These are phyloP conservation scores for Halichoerus grypus DNA, from an alignment of 2,113 vertebrate species.

Conservation along the genomic window DNA sequence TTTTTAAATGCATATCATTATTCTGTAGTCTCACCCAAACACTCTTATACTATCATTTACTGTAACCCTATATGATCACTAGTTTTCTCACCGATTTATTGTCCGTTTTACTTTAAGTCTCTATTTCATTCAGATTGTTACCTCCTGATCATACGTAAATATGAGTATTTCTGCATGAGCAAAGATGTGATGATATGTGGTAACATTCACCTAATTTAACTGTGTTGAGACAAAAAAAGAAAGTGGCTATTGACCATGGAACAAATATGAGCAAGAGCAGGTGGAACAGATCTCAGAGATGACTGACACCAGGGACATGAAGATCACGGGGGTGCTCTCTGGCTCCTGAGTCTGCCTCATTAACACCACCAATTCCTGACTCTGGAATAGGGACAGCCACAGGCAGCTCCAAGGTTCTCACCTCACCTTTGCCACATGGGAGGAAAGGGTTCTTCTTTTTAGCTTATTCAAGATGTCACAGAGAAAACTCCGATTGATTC, in stretches of 20 bases:
- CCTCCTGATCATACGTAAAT: neutral
- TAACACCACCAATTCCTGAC: neutral
- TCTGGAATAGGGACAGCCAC: neutral
- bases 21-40: neutral
- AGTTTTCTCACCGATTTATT: neutral
- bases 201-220: neutral
- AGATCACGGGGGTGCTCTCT: neutral
- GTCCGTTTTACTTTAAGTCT: neutral
- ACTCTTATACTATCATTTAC: neutral
- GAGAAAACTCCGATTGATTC: neutral
- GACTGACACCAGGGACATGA: too few relatives aligned
- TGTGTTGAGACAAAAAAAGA: neutral
- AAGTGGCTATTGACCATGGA: neutral
- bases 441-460: neutral
- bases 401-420: neutral
- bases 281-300: neutral
- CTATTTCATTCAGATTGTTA: neutral
- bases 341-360: too few relatives aligned
- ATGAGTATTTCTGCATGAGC: neutral
- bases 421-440: neutral
- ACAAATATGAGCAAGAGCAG: neutral
- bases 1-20: neutral
- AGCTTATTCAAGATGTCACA: neutral
- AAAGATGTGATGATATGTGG: neutral
- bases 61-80: neutral